A percentile compares a stretch with the other conserved stretches of the same genome.
Conservation (phyloP, 1,140 invertebrate genomes). For the Nasonia giraulti region DNA sequence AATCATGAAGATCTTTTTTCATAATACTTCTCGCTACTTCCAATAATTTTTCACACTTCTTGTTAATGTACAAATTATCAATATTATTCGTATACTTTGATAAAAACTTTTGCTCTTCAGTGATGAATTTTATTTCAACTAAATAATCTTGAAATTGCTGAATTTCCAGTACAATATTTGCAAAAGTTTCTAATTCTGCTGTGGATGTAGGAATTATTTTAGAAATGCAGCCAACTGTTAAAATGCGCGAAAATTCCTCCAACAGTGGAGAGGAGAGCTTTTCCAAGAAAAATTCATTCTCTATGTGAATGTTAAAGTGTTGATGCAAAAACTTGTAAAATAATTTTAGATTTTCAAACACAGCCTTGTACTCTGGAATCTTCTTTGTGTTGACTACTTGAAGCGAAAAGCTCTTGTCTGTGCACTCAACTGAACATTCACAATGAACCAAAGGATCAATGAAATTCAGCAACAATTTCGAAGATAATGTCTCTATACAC, state of each 20-base stretch:
- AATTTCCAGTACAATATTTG: slow-evolving; percentile 78
- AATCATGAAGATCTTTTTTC: slow-evolving; percentile 87
- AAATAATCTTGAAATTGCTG: slow-evolving; percentile 81
- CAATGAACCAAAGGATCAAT: slow-evolving; percentile 76
- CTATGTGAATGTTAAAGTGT: slow-evolving; percentile 76
- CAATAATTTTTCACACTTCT: slow-evolving; percentile 84
- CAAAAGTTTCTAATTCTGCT: slow-evolving; percentile 81
- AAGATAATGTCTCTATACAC: slow-evolving; percentile 73
- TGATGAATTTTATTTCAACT: slow-evolving; percentile 76
- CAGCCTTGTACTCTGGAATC: slow-evolving; percentile 75
- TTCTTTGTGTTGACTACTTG: slow-evolving; percentile 70
- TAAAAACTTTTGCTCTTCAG: slow-evolving; percentile 65
- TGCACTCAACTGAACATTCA: slow-evolving; percentile 70
- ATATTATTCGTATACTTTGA: slow-evolving; percentile 84
- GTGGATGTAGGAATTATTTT: slow-evolving; percentile 84
- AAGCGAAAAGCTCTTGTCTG: slow-evolving; percentile 71
- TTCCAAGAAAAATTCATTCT: slow-evolving; percentile 75
- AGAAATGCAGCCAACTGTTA: slow-evolving; percentile 85
- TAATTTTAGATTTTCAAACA: slow-evolving; percentile 77
- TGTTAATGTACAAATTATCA: slow-evolving; percentile 85
- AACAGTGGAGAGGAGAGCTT: slow-evolving; percentile 79
- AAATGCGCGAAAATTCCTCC: slow-evolving; percentile 78
- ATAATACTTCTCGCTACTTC: slow-evolving; percentile 83
- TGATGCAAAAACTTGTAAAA: slow-evolving; percentile 78
- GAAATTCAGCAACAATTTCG: slow-evolving; percentile 74